These are phyloP conservation scores for Ursus arctos DNA, from an alignment of 2,113 vertebrate genomes.

Conservation along the genomic window DNA sequence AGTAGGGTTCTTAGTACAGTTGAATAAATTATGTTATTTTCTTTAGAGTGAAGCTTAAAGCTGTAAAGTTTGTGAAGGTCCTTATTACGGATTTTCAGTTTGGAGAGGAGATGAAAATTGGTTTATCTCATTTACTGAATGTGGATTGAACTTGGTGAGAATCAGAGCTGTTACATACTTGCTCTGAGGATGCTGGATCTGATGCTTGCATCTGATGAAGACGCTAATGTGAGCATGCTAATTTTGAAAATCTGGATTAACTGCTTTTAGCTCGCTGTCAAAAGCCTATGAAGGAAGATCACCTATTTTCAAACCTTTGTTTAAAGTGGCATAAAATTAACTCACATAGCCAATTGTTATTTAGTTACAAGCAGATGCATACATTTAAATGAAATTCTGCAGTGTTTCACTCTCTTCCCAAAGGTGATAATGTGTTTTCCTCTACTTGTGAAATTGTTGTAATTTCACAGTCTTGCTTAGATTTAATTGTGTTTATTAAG, in stretches of 20 bases:
- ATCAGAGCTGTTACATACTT: background rate
- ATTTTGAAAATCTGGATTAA: conserved; percentile 77
- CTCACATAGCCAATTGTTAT: conserved; percentile 68
- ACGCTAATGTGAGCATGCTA: conserved; percentile 61
- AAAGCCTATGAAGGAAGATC: conserved; percentile 69
- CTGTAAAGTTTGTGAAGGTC: conserved; percentile 44
- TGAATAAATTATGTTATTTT: conserved; percentile 67
- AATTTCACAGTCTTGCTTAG: conserved; percentile 71
- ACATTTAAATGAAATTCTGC: conserved; percentile 73
- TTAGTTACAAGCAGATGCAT: conserved; percentile 72
- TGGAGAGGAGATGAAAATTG: conserved; percentile 76
- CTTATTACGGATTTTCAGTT: conserved; percentile 67
- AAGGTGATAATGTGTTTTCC: conserved; percentile 81
- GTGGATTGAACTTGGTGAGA: conserved; percentile 42
- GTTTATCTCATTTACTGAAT: conserved; percentile 76
- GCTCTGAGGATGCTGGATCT: background rate
- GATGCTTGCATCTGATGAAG: conserved; percentile 30
- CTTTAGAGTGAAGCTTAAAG: conserved; percentile 48
- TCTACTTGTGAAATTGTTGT: conserved; percentile 75
- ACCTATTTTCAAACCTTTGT: conserved; percentile 79
- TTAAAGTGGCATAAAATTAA: conserved; percentile 76
- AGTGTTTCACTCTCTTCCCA: conserved; percentile 63
- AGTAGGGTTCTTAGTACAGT: background rate
- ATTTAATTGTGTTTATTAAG: conserved; percentile 80
- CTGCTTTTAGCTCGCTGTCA: conserved; percentile 81